Conservation (phyloP, 2,888 invertebrate species). For the Cancer borealis region DNA sequence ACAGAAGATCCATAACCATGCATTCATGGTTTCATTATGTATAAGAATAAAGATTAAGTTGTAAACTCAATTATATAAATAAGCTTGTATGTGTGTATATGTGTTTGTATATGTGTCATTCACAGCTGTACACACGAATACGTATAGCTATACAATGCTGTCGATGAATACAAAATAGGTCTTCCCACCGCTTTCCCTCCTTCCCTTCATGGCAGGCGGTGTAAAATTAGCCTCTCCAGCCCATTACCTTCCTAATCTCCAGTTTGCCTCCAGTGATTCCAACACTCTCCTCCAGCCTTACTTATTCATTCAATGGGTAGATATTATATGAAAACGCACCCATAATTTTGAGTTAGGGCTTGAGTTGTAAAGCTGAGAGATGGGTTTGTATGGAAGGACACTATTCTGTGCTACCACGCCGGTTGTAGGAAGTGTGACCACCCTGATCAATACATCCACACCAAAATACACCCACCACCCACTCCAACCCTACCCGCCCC, state of each 20-base stretch:
- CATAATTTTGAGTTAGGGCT: not conserved
- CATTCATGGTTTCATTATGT: too few relatives aligned
- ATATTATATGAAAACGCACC: not conserved
- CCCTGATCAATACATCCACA: not conserved
- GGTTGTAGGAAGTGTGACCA: not conserved
- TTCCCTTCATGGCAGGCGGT: not conserved
- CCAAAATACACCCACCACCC: not conserved
- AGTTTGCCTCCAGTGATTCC: not conserved
- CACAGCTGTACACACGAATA: not conserved
- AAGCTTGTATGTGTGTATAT: too few relatives aligned
- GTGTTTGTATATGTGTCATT: not conserved
- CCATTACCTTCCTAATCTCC: not conserved
- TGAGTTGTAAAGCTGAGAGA: not conserved
- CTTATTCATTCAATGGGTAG: not conserved
- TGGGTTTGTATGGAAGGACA: not conserved
- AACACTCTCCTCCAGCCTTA: conserved; percentile 5
- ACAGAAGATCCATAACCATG: too few relatives aligned
- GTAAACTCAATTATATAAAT: too few relatives aligned
- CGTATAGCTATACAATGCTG: not conserved
- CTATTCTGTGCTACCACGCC: not conserved
- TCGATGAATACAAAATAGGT: not conserved
- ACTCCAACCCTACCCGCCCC: not conserved
- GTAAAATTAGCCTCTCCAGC: conserved; percentile 3
- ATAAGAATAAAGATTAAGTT: too few relatives aligned
- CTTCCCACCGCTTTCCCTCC: not conserved